These are phyloP conservation scores for Spheniscus mendiculus DNA, from an alignment of 2,113 vertebrate species.

Conservation along the genomic window DNA sequence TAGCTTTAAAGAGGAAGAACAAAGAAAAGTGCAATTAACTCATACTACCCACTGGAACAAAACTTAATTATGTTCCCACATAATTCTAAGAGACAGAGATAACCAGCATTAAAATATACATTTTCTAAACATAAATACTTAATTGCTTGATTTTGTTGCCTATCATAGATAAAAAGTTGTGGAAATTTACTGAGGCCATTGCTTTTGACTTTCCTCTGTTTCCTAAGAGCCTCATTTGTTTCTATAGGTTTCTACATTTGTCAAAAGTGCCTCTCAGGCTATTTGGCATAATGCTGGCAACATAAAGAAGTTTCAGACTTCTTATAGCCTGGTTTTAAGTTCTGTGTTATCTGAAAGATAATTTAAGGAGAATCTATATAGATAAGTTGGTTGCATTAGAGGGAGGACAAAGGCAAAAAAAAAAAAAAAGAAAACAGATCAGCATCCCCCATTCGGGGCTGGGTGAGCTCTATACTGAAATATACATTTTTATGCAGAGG, in stretches of 20 bases:
- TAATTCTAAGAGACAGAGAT: not conserved
- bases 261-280: not conserved
- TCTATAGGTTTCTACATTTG: not conserved
- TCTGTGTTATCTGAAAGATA: not conserved
- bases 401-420: not conserved
- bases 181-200: not conserved
- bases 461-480: not conserved
- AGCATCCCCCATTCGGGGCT: not conserved
- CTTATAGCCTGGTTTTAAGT: not conserved
- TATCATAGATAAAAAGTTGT: not conserved
- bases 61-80: not conserved
- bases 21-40: not conserved
- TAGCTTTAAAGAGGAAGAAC: not conserved
- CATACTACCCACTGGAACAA: not conserved
- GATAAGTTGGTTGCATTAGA: not conserved
- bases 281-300: not conserved
- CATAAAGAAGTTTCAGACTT: not conserved
- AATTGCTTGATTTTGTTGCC: not conserved
- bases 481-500: fast-evolving
- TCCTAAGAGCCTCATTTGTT: not conserved
- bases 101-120: not conserved
- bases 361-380: not conserved
- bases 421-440: not conserved
- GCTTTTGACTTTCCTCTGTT: not conserved
- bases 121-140: not conserved